Percentiles rank a stretch among this genome's conserved stretches.
Evolutionary conservation across 2,797 vertebrate genomes (phyloP).

Genomic region (Cyprinodon diabolis): DNA sequence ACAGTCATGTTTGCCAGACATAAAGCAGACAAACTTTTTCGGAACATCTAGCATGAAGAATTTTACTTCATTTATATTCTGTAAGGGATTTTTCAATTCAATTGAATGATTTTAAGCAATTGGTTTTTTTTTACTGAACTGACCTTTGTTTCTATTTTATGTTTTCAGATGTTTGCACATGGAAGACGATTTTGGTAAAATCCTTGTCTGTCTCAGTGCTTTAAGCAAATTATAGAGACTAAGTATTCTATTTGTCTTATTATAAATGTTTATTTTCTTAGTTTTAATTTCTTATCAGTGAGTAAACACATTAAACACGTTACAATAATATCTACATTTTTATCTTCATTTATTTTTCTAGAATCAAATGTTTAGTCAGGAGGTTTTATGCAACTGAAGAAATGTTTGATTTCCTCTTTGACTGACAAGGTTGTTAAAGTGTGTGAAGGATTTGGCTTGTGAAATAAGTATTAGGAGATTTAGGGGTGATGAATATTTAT

Average conservation of each 20-base stretch:
- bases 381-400: not conserved
- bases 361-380: constrained; percentile 7
- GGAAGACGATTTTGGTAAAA: not conserved
- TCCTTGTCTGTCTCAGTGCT: not conserved
- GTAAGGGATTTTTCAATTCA: too few relatives aligned
- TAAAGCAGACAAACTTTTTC: too few relatives aligned
- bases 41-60: too few relatives aligned
- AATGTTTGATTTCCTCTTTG: constrained; percentile 9
- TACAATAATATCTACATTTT: constrained; percentile 19
- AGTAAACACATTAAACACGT: constrained; percentile 2
- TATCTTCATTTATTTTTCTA: constrained; percentile 11
- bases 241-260: not conserved
- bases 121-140: not conserved
- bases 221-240: constrained; percentile 10
- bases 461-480: constrained; percentile 18
- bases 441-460: constrained; percentile 21
- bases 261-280: constrained; percentile 8
- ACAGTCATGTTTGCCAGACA: too few relatives aligned
- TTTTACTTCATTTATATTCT: too few relatives aligned
- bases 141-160: not conserved
- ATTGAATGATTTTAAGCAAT: not conserved
- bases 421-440: not conserved
- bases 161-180: not conserved
- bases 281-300: constrained; percentile 5
- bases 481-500: constrained; percentile 6